phyloP scores from a whole-genome alignment of 1,140 invertebrate species.

The Arion vulgaris region DNA sequence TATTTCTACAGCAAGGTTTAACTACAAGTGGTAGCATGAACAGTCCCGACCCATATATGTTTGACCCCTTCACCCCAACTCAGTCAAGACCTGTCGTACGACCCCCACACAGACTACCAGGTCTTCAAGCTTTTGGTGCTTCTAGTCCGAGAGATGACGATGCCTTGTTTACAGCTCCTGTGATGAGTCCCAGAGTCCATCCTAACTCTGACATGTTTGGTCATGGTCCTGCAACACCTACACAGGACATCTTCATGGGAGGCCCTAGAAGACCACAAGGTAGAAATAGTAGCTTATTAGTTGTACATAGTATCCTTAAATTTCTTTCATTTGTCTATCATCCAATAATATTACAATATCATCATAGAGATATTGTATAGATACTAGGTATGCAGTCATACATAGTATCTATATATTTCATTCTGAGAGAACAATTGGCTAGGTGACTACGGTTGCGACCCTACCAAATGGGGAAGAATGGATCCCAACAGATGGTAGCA shows the following conservation, averaged over 20 bases:
- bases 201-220: slow-evolving; percentile 20
- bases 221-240: slow-evolving; percentile 6
- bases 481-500: too few relatives aligned
- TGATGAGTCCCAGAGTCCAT: slow-evolving; percentile 16
- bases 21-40: background rate
- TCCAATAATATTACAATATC: too few relatives aligned
- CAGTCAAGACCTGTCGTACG: background rate
- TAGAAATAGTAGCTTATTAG: background rate
- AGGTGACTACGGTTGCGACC: too few relatives aligned
- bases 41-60: slow-evolving; percentile 38
- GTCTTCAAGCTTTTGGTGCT: slow-evolving; percentile 35
- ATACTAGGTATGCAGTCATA: too few relatives aligned
- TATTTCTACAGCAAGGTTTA: background rate
- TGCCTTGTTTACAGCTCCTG: slow-evolving; percentile 15
- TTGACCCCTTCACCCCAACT: slow-evolving; percentile 38
- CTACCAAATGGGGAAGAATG: too few relatives aligned
- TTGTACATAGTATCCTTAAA: too few relatives aligned
- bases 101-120: slow-evolving; percentile 35
- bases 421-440: too few relatives aligned
- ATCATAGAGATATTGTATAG: too few relatives aligned
- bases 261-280: slow-evolving; percentile 9
- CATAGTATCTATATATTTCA: too few relatives aligned
- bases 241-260: slow-evolving; percentile 35
- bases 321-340: too few relatives aligned
- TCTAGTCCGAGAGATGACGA: slow-evolving; percentile 35